phyloP scores from a whole-genome alignment of 2,888 invertebrate genomes.

The Mechanitis mazaeus region DNA sequence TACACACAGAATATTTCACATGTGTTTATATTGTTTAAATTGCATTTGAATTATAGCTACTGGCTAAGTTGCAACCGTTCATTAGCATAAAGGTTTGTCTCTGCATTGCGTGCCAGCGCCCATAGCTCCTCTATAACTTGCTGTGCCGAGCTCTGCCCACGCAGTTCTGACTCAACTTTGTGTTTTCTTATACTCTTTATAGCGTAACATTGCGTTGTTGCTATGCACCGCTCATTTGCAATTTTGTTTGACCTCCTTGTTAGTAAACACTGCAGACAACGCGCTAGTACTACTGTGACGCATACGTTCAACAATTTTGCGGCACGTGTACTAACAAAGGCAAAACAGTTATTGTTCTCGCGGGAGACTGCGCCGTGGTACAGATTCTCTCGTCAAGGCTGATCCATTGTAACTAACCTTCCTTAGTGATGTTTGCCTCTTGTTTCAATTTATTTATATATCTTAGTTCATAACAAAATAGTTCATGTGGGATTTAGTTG shows the following conservation, averaged over 20 bases:
- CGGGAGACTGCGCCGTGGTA: constrained; percentile 43
- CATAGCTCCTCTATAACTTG: constrained; percentile 10
- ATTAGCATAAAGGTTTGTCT: constrained; percentile 40
- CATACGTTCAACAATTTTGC: constrained; percentile 51
- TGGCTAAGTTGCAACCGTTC: constrained; percentile 33
- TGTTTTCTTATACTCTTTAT: constrained; percentile 20
- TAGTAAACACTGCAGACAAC: constrained; percentile 36
- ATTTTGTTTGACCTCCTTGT: constrained; percentile 38
- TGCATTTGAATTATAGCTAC: constrained; percentile 25
- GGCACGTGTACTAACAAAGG: constrained; percentile 53
- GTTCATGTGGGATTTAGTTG: constrained; percentile 2
- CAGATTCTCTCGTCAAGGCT: constrained; percentile 50
- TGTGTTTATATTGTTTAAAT: constrained; percentile 27
- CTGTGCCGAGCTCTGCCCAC: constrained; percentile 23
- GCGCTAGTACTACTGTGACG: constrained; percentile 35
- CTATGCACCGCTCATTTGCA: constrained; percentile 17
- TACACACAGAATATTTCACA: neutral
- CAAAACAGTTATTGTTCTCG: constrained; percentile 53
- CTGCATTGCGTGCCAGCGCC: constrained; percentile 20
- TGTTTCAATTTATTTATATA: constrained; percentile 28
- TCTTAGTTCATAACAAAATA: too few relatives aligned
- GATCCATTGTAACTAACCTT: constrained; percentile 37
- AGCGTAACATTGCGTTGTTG: neutral
- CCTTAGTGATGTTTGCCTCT: constrained; percentile 48
- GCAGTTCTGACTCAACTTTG: constrained; percentile 30